These are phyloP conservation scores for Hydrolagus affinis DNA, from an alignment of 2,113 vertebrate species.

Conservation along the genomic window DNA sequence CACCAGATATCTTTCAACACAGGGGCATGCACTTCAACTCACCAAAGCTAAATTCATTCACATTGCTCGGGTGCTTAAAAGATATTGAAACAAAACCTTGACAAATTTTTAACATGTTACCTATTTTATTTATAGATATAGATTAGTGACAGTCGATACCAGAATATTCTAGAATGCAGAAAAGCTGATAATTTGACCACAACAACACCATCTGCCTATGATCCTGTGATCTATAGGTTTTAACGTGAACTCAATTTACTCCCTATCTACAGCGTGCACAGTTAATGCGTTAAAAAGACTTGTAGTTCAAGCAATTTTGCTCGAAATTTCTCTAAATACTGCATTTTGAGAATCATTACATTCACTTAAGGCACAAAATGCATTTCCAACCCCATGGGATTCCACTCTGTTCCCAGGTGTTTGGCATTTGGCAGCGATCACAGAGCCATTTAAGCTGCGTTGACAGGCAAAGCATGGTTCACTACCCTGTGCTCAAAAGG, in stretches of 20 bases:
- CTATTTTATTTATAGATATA: too few species aligned
- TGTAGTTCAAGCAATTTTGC: conserved; percentile 52
- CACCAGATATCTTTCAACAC: too few species aligned
- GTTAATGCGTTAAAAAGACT: conserved; percentile 24
- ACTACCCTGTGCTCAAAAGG: not conserved
- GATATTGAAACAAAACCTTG: too few species aligned
- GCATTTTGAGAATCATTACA: conserved; percentile 59
- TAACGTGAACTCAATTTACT: not conserved
- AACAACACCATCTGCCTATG: too few species aligned
- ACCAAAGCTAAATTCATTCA: too few species aligned
- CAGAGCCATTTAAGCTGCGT: fast-evolving
- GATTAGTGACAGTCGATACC: too few species aligned
- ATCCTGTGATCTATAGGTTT: not conserved
- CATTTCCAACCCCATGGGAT: conserved; percentile 53
- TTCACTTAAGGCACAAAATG: conserved; percentile 58
- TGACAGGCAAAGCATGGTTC: not conserved
- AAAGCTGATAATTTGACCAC: too few species aligned
- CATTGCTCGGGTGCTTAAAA: too few species aligned
- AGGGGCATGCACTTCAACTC: too few species aligned
- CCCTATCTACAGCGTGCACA: not conserved
- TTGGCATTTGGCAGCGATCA: fast-evolving
- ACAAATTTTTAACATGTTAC: too few species aligned
- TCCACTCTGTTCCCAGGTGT: conserved; percentile 34
- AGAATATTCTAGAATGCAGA: not conserved
- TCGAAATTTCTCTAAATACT: conserved; percentile 59